Evolutionary conservation across 92 coral and sea anemone genomes (phyloP).

Genomic region (Scolanthus callimorphus): DNA sequence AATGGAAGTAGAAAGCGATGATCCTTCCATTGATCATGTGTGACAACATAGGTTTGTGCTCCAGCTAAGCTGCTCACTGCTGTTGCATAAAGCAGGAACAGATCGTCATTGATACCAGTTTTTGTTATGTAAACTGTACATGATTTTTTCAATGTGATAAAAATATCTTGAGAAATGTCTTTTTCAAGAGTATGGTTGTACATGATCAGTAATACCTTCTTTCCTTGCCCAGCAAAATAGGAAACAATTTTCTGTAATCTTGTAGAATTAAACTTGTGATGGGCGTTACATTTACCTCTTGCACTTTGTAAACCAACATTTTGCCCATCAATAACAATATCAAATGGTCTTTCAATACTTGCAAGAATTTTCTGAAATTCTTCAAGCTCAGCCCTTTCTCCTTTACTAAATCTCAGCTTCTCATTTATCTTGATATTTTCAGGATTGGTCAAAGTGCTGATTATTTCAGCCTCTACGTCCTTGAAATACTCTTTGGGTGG

Average conservation of each 20-base stretch:
- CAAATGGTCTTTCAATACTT: constrained; percentile 57
- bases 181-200: constrained; percentile 43
- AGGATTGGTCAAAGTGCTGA: constrained; percentile 18
- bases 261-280: constrained; percentile 34
- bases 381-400: constrained; percentile 32
- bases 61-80: constrained; percentile 69
- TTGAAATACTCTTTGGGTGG: constrained; percentile 23
- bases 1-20: constrained; percentile 67
- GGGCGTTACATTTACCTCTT: constrained; percentile 4
- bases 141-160: constrained; percentile 21
- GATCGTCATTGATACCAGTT: constrained; percentile 57
- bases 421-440: neutral
- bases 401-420: constrained; percentile 1
- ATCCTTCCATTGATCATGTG: constrained; percentile 83
- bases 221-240: constrained; percentile 49
- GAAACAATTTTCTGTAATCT: constrained; percentile 32
- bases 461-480: constrained; percentile 41
- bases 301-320: constrained; percentile 73
- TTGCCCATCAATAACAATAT: constrained; percentile 87
- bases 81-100: constrained; percentile 78
- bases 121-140: constrained; percentile 23
- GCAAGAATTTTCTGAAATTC: constrained; percentile 34
- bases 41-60: constrained; percentile 48
- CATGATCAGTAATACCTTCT: constrained; percentile 65
- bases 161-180: constrained; percentile 30